Evolutionary conservation across 2,113 vertebrate genomes (phyloP), one percentile per base, ranked within the genome.

Genomic region (Anarhynchus alexandrinus): DNA sequence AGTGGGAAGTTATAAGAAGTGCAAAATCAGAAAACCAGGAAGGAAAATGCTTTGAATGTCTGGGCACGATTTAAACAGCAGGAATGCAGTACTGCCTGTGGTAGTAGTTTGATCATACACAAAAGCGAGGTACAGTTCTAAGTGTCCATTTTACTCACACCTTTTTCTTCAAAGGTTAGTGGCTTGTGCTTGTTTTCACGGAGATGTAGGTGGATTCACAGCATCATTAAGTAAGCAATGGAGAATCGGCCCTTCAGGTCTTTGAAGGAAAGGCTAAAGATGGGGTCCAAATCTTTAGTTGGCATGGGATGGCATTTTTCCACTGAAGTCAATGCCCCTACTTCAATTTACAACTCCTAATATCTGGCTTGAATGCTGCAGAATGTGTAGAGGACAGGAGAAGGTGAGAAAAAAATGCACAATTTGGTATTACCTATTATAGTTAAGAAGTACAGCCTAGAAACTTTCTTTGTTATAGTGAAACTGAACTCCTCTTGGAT

Each of bases 401-500:
- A 59, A 55, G 8, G 18, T 47, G 79, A 55, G 5, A 36, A 84
- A 86, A 87, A 93, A 67, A 6, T 26, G 42, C 21, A 57, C 6
- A 57, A 9, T 64, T 59, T 77, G 61, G 19, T 72, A 79, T 78
- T 82, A 47, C 34, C 19, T 38, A 10, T 79, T 52, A 26, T 10
- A 34, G 10, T 65, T 83, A 70, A 51, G 62, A 93, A 94, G 42
- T 42, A n/a, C 54, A 87, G 71, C 67, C 97, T 98, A 99, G 97
- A 98, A 97, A 84, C 95, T 98, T 97, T 98, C 98, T 94, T 98
- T 96, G 88, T 98, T 96, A 64, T 98, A 98, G 95, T 98, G 97
- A 97, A 99, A 99, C 91, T 98, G 98, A 95, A 98, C 98, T 40
- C 98, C 98, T 94, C 94, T 97, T 89, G 98, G 98, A 88, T 98